Evolutionary conservation across 2,888 invertebrate species (phyloP).

Genomic region (Pristionchus maxplancki): DNA sequence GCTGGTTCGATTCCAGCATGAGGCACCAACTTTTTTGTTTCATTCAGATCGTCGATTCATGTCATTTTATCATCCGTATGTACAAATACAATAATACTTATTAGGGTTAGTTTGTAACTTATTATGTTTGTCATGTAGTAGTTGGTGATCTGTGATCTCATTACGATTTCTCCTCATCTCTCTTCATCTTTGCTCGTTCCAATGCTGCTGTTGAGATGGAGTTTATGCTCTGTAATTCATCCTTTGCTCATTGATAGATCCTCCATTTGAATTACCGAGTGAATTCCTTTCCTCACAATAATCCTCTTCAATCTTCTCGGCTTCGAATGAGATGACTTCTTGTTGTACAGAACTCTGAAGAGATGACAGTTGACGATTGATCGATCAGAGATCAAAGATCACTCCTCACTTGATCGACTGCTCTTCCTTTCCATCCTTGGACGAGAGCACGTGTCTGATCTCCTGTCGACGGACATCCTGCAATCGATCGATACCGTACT

Average conservation of each 20-base stretch:
- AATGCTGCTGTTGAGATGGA: not conserved
- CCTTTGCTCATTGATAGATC: not conserved
- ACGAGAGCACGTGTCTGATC: slow-evolving; percentile 40
- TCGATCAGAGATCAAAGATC: not conserved
- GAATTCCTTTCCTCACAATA: not conserved
- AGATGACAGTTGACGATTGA: not conserved
- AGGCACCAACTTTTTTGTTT: slow-evolving; percentile 54
- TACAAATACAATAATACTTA: not conserved
- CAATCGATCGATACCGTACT: not conserved
- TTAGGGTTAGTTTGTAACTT: slow-evolving; percentile 32
- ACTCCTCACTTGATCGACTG: slow-evolving; percentile 42
- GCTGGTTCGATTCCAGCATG: slow-evolving; percentile 70
- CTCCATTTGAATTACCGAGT: not conserved
- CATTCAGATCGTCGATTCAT: not conserved
- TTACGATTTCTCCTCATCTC: slow-evolving; percentile 40
- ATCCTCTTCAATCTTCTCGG: slow-evolving; percentile 4
- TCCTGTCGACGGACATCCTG: slow-evolving; percentile 48
- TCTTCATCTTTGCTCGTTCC: slow-evolving; percentile 19
- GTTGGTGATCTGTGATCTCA: not conserved
- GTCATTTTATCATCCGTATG: slow-evolving; percentile 31
- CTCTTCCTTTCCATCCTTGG: slow-evolving; percentile 21
- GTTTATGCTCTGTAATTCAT: not conserved
- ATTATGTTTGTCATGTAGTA: not conserved
- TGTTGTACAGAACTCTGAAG: slow-evolving; percentile 34
- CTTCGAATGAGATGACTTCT: slow-evolving; percentile 11